These are phyloP conservation scores for Melanotus villosus DNA, from an alignment of 2,888 invertebrate species.

Conservation along the genomic window DNA sequence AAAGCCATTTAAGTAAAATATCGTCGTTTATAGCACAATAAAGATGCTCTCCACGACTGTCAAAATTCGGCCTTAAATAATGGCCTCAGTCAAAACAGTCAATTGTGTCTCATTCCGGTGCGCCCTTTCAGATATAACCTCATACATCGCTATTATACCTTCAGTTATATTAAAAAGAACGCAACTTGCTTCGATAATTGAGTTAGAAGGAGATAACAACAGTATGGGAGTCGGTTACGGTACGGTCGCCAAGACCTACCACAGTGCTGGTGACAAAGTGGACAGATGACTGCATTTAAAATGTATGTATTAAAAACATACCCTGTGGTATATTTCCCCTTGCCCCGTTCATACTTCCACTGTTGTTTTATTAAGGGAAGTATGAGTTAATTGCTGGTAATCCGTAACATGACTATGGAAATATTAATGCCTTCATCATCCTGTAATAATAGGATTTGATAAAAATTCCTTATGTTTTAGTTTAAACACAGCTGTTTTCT, in stretches of 20 bases:
- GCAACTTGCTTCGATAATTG: slow-evolving; percentile 45
- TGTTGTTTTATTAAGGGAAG: slow-evolving; percentile 13
- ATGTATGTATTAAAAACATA: slow-evolving; percentile 56
- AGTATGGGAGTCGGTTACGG: slow-evolving; percentile 54
- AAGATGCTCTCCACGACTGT: slow-evolving; percentile 62
- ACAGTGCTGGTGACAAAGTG: slow-evolving; percentile 67
- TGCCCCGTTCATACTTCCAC: neutral
- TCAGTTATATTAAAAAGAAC: slow-evolving; percentile 51
- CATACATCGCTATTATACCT: slow-evolving; percentile 52
- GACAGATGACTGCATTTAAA: slow-evolving; percentile 66
- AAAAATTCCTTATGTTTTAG: neutral
- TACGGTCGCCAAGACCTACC: slow-evolving; percentile 63
- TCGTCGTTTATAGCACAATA: slow-evolving; percentile 54
- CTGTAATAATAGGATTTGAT: neutral
- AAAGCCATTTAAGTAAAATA: slow-evolving; percentile 48
- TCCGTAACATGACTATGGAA: slow-evolving; percentile 8
- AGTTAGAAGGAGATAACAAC: slow-evolving; percentile 50
- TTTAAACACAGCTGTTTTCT: neutral
- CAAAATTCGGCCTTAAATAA: slow-evolving; percentile 62
- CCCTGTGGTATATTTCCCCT: slow-evolving; percentile 40
- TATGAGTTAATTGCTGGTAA: neutral
- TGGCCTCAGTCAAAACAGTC: slow-evolving; percentile 64
- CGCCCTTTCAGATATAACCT: slow-evolving; percentile 41
- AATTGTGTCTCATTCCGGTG: slow-evolving; percentile 57
- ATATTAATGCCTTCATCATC: neutral